phyloP scores from a whole-genome alignment of 2,797 vertebrate species.

The Halcyon badia region DNA sequence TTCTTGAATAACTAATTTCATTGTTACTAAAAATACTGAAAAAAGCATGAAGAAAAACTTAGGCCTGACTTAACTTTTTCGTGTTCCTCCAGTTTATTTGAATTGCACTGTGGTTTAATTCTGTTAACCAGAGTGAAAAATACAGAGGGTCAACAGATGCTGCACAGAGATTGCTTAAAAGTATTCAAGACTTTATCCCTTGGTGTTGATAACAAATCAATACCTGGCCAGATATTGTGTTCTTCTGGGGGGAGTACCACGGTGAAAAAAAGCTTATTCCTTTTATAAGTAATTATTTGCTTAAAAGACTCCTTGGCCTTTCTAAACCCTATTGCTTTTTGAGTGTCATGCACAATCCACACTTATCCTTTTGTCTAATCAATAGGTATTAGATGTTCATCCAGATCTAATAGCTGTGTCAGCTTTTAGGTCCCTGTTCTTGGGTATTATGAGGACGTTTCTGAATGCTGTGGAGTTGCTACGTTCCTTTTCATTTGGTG shows the following conservation, averaged over 20 bases:
- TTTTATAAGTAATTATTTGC: slow-evolving; percentile 41
- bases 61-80: not conserved
- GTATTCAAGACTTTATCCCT: not conserved
- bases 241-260: not conserved
- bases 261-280: not conserved
- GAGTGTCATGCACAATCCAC: not conserved
- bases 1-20: not conserved
- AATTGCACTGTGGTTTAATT: not conserved
- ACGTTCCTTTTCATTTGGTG: not conserved
- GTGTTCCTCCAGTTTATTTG: not conserved
- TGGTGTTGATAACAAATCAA: not conserved
- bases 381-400: not conserved
- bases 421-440: not conserved
- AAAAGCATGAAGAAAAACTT: not conserved
- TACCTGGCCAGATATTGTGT: not conserved
- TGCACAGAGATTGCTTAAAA: not conserved
- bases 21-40: not conserved
- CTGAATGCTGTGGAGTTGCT: not conserved
- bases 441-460: not conserved
- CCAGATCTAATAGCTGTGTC: not conserved
- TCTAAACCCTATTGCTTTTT: not conserved
- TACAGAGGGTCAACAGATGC: not conserved
- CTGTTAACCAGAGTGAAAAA: not conserved
- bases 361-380: slow-evolving; percentile 12
- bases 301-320: slow-evolving; percentile 3